These are phyloP conservation scores for Theocolax elegans DNA, from an alignment of 1,140 invertebrate genomes.

Conservation along the genomic window DNA sequence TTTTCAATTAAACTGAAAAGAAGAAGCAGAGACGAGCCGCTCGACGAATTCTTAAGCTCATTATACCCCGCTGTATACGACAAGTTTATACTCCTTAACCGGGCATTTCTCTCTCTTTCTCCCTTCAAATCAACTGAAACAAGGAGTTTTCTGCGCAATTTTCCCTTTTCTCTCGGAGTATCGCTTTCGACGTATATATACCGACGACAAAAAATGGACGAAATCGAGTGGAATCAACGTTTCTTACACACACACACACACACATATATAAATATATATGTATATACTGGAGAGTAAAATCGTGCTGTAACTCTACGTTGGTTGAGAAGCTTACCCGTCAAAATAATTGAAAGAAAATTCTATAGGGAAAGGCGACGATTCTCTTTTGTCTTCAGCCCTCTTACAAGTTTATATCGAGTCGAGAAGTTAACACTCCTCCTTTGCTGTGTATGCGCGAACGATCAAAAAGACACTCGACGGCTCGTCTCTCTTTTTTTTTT, in stretches of 20 bases:
- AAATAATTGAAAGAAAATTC: slow-evolving; percentile 48
- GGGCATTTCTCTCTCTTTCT: background rate
- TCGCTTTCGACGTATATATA: background rate
- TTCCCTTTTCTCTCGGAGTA: slow-evolving; percentile 34
- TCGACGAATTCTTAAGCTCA: slow-evolving; percentile 11
- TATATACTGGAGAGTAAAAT: slow-evolving; percentile 47
- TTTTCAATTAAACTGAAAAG: slow-evolving; percentile 12
- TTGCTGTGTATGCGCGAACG: slow-evolving; percentile 20
- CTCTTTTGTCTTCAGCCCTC: too few relatives aligned
- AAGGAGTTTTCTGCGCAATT: background rate
- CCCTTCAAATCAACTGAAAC: background rate
- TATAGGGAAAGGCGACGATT: too few relatives aligned
- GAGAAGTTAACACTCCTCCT: background rate
- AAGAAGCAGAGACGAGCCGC: background rate
- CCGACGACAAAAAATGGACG: background rate
- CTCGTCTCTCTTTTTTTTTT: too few relatives aligned
- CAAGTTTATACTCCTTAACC: too few relatives aligned
- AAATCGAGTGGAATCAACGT: slow-evolving; percentile 25
- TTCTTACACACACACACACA: too few relatives aligned
- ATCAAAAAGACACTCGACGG: slow-evolving; percentile 9
- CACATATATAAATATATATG: too few relatives aligned
- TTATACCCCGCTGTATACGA: background rate
- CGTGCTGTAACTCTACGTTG: slow-evolving; percentile 52
- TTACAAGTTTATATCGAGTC: background rate
- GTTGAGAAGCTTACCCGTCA: slow-evolving; percentile 8